Evolutionary conservation across 1,140 invertebrate genomes (phyloP), one percentile per base, ranked within the genome.

Genomic region (Brachionus calyciflorus): DNA sequence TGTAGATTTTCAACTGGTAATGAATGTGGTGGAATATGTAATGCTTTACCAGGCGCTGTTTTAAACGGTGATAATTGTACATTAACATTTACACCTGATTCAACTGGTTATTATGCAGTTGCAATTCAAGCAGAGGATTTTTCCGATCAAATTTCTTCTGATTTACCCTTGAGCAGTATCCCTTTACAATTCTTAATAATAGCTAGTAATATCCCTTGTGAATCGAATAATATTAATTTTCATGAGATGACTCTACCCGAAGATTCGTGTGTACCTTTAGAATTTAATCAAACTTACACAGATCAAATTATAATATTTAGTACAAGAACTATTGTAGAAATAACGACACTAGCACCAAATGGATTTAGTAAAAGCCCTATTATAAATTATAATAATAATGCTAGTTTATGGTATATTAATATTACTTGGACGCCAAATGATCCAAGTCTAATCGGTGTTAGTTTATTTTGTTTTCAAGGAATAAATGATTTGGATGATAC

Each of bases 381-480:
- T 41, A 17, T 19, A 17, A 41, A 17, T 21, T 41, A 10, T 17
- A 17, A 19, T 24, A 44, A 21, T 7, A 21, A 65, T 65, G 3
- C n/a, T 24, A 41, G 37, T 19, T 65, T 65, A 9, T 65, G 28
- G 24, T 65, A 41, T 21, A 37, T 44, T 7, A 65, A 65, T 65
- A 7, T 65, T 19, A 65, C 60, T 41, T 65, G 55, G 55, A 12
- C 55, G 33, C 28, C 33, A 33, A 60, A 33, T 44, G 17, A 41
- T 41, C 28, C 55, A 14, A 19, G 19, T 41, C 17, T 24, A 14
- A 44, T 65, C 12, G 60, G 60, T 1, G 10, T 21, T 1, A 65
- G 44, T 44, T 44, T 65, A 21, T 65, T 65, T 44, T 65, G 60
- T 37, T 65, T 65, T n/a, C 24, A 41, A 26, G 60, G 37, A 44